phyloP scores from a whole-genome alignment of 2,888 invertebrate species.

The Micoletzkya japonica region DNA sequence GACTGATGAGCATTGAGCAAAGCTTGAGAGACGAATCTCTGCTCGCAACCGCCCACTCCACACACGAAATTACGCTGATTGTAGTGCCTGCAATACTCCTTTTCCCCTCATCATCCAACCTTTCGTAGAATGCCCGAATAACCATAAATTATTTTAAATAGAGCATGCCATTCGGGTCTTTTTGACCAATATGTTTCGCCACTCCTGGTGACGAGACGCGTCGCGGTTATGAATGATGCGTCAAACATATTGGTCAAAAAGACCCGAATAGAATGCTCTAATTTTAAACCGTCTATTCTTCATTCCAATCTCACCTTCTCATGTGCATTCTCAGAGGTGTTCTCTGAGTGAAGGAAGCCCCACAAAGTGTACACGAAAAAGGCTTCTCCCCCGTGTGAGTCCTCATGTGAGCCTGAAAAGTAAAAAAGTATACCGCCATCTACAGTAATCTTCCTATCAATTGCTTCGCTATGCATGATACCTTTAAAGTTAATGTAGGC shows the following conservation, averaged over 20 bases:
- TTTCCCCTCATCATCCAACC: too few relatives aligned
- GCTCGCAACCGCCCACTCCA: slow-evolving; percentile 36
- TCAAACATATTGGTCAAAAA: background rate
- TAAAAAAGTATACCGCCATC: too few relatives aligned
- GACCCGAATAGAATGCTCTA: background rate
- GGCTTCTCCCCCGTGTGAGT: slow-evolving; percentile 57
- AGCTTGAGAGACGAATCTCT: slow-evolving; percentile 43
- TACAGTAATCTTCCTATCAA: too few relatives aligned
- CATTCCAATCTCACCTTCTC: slow-evolving; percentile 43
- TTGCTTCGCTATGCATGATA: too few relatives aligned
- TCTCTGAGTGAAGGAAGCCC: slow-evolving; percentile 47
- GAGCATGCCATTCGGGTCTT: too few relatives aligned
- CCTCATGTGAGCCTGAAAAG: slow-evolving; percentile 49
- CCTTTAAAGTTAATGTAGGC: too few relatives aligned
- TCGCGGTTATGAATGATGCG: background rate
- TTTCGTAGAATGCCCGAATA: too few relatives aligned
- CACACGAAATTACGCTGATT: slow-evolving; percentile 30
- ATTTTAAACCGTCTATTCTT: slow-evolving; percentile 26
- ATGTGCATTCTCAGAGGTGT: slow-evolving; percentile 55
- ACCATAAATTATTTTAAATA: too few relatives aligned
- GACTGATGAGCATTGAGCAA: slow-evolving; percentile 47
- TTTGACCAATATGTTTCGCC: too few relatives aligned
- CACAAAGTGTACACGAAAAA: slow-evolving; percentile 53
- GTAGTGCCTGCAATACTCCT: slow-evolving; percentile 6
- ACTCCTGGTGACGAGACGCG: background rate